These are phyloP conservation scores for Laspeyria flexula DNA, from an alignment of 2,888 invertebrate species.

Conservation along the genomic window DNA sequence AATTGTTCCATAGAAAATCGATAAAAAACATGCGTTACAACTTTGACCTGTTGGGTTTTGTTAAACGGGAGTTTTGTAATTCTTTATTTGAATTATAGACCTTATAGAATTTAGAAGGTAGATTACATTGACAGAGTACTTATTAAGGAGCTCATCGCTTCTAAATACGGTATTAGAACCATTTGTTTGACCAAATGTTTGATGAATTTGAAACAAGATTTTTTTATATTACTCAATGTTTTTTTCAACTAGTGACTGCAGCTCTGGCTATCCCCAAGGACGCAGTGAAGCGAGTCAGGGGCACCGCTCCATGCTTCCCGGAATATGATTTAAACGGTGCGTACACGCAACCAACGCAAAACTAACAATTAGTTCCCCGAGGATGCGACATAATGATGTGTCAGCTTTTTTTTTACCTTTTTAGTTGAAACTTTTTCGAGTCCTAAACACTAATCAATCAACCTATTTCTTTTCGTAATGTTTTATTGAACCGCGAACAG, in stretches of 20 bases:
- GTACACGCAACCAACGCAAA: constrained; percentile 44
- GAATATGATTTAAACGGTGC: constrained; percentile 58
- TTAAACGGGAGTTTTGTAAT: no score
- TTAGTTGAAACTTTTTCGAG: neutral
- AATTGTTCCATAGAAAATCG: no score
- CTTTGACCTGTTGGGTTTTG: no score
- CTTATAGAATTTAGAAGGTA: no score
- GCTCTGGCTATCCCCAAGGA: constrained; percentile 42
- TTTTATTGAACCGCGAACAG: neutral
- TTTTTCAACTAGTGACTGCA: constrained; percentile 33
- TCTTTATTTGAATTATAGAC: no score
- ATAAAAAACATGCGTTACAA: no score
- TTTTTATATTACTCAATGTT: no score
- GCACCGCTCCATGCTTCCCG: constrained; percentile 61
- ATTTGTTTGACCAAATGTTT: no score
- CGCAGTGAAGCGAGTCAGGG: constrained; percentile 50
- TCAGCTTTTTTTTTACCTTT: constrained; percentile 20
- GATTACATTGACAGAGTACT: no score
- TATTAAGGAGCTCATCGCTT: no score
- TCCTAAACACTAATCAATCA: neutral
- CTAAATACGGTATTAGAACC: no score
- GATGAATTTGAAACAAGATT: no score
- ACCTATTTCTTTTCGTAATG: neutral
- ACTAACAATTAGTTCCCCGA: constrained; percentile 27
- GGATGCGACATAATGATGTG: constrained; percentile 35